Conservation (phyloP, 1,140 invertebrate genomes). For the Archegozetes longisetosus region DNA sequence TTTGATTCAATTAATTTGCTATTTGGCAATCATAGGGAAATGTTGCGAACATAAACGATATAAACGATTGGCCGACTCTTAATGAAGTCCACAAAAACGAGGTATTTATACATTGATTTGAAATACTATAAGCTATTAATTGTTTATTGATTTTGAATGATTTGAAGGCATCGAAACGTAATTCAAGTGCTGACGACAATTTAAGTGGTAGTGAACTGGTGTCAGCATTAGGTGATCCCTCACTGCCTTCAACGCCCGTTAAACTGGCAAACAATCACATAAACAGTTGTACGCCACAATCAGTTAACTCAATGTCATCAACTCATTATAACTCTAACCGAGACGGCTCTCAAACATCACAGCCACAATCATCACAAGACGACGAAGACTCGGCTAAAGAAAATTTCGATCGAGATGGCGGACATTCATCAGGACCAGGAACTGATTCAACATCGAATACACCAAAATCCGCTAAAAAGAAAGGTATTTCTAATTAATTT, state of each 20-base stretch:
- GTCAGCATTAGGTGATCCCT: background rate
- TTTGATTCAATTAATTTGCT: no score
- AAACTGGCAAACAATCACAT: background rate
- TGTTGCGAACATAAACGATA: conserved; percentile 33
- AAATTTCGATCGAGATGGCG: conserved; percentile 19
- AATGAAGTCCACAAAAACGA: conserved; percentile 34
- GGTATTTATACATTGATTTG: no score
- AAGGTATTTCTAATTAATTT: conserved; percentile 29
- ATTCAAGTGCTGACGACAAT: background rate
- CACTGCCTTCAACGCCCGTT: background rate
- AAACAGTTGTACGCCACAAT: background rate
- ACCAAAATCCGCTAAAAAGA: conserved; percentile 33
- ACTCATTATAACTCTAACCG: background rate
- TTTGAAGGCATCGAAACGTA: background rate
- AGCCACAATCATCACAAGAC: conserved; percentile 13
- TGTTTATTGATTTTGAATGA: conserved; percentile 18
- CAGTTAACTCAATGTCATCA: background rate
- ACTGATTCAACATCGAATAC: conserved; percentile 22
- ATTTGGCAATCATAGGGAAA: background rate
- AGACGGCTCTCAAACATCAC: background rate
- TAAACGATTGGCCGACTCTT: conserved; percentile 59
- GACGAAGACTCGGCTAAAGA: conserved; percentile 27
- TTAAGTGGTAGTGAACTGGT: background rate
- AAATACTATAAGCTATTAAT: no score
- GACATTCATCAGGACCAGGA: conserved; percentile 6